These are phyloP conservation scores for Gallinago media DNA, from an alignment of 2,113 vertebrate genomes.

Conservation along the genomic window DNA sequence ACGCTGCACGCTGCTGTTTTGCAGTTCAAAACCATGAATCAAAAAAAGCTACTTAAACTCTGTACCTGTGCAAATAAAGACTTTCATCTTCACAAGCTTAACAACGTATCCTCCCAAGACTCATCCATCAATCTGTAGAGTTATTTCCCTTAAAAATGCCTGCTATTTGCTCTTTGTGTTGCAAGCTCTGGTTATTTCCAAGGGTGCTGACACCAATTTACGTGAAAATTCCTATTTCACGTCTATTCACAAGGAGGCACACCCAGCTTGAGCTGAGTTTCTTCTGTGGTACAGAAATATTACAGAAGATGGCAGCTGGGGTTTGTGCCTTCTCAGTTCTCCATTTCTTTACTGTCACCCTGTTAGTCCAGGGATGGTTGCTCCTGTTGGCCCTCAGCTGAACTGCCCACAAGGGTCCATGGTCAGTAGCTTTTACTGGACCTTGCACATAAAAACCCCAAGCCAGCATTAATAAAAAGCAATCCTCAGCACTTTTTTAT, in stretches of 20 bases:
- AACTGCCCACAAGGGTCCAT: not conserved
- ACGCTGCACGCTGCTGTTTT: rapidly evolving
- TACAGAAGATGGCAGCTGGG: not conserved
- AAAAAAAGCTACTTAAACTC: slow-evolving; percentile 38
- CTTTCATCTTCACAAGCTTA: slow-evolving; percentile 55
- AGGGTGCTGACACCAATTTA: slow-evolving; percentile 43
- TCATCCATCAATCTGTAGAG: slow-evolving; percentile 35
- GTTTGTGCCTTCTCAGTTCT: not conserved
- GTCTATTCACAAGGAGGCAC: not conserved
- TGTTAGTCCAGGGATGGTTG: not conserved
- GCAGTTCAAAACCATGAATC: not conserved
- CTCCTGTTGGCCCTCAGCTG: not conserved
- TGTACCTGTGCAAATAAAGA: slow-evolving; percentile 44
- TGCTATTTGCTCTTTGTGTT: not conserved
- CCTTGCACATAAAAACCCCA: not conserved
- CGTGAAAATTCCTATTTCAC: slow-evolving; percentile 27
- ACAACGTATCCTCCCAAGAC: slow-evolving; percentile 19
- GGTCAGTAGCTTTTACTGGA: not conserved
- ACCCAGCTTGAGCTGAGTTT: not conserved
- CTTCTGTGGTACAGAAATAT: not conserved
- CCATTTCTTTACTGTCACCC: not conserved
- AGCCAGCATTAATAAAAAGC: slow-evolving; percentile 11
- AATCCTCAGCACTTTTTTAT: slow-evolving; percentile 17
- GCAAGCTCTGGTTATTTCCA: slow-evolving; percentile 31
- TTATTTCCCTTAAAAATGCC: slow-evolving; percentile 41